These are phyloP conservation scores for Cryptotis parvus DNA, from an alignment of 2,113 vertebrate genomes.

Conservation along the genomic window DNA sequence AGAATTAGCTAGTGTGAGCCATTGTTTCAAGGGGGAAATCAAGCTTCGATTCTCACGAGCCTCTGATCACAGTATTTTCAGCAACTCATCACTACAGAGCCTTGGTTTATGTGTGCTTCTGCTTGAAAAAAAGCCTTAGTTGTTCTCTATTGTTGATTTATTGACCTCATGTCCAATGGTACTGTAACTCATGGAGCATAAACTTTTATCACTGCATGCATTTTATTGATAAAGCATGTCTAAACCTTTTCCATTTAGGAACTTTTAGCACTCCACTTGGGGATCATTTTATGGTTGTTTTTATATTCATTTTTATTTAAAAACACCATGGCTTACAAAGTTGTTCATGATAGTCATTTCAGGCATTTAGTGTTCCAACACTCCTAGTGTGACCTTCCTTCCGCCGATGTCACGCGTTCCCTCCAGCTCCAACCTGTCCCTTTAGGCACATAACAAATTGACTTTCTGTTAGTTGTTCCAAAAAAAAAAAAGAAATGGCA, in stretches of 20 bases:
- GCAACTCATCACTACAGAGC: neutral
- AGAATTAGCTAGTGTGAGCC: neutral
- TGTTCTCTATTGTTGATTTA: neutral
- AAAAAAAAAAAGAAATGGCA: too few relatives aligned
- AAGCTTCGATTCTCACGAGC: neutral
- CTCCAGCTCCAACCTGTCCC: too few relatives aligned
- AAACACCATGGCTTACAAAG: too few relatives aligned
- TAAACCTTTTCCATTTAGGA: neutral
- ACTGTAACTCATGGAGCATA: neutral
- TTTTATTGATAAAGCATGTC: neutral
- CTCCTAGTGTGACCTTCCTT: too few relatives aligned
- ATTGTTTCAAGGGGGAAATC: neutral
- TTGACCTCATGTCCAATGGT: neutral
- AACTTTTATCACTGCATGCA: neutral
- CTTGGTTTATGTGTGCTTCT: constrained; percentile 15
- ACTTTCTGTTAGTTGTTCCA: too few relatives aligned
- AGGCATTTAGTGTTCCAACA: too few relatives aligned
- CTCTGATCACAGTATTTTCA: neutral
- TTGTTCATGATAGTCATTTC: too few relatives aligned
- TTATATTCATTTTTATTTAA: too few relatives aligned
- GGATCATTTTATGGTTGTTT: neutral
- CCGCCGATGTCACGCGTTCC: too few relatives aligned
- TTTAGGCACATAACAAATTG: too few relatives aligned
- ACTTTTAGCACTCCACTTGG: neutral
- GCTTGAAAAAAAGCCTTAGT: neutral